Conservation (phyloP, 2,113 vertebrate species). For the Embiotoca jacksoni region DNA sequence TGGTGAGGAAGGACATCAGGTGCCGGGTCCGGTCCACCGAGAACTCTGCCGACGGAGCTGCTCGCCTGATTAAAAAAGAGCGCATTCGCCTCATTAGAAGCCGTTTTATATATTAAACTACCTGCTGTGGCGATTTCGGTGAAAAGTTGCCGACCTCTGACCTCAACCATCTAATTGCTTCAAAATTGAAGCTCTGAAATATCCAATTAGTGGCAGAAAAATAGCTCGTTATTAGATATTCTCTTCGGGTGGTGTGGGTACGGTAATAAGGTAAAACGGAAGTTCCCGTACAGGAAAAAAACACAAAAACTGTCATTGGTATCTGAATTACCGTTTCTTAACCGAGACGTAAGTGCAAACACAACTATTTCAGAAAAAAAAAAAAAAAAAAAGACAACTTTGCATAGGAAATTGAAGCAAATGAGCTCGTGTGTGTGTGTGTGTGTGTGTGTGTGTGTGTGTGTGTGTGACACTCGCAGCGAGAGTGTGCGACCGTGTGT, state of each 20-base stretch:
- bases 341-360: neutral
- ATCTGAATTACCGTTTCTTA: slow-evolving; percentile 25
- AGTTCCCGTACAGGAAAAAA: neutral
- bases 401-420: slow-evolving; percentile 18
- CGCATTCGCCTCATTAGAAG: neutral
- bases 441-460: slow-evolving; percentile 3
- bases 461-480: no score
- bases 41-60: slow-evolving; percentile 96
- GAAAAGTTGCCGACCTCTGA: slow-evolving; percentile 35
- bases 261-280: slow-evolving; percentile 12
- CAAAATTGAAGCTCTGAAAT: slow-evolving; percentile 17
- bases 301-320: neutral
- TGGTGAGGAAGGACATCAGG: slow-evolving; percentile 97
- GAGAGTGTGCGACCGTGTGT: slow-evolving; percentile 3
- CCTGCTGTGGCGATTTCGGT: no score
- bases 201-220: slow-evolving; percentile 37
- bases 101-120: no score
- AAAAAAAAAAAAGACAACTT: neutral
- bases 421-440: slow-evolving; percentile 5
- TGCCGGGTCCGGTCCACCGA: slow-evolving; percentile 93
- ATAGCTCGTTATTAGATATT: neutral
- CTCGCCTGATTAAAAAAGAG: slow-evolving; percentile 83
- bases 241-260: neutral
- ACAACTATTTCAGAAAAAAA: neutral
- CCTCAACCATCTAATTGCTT: slow-evolving; percentile 11